A percentile compares a stretch with the other conserved stretches of the same genome.
Evolutionary conservation across 2,113 vertebrate species (phyloP).

Genomic region (Struthio camelus): DNA sequence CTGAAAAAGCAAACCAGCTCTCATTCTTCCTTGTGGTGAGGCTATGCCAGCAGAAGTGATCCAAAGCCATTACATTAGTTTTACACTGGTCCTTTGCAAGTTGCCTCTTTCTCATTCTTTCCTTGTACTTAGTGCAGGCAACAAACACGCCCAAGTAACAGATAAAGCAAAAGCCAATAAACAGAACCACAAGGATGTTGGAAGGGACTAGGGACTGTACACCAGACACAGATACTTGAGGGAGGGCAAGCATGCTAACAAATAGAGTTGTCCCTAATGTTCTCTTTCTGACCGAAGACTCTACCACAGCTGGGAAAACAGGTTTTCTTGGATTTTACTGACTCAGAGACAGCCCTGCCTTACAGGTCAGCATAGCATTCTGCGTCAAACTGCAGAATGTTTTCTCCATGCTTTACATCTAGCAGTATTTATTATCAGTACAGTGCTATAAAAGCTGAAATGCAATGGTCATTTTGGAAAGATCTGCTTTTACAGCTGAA

Average conservation of each 20-base stretch:
- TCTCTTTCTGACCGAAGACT: not conserved
- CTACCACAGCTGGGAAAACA: not conserved
- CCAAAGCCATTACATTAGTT: not conserved
- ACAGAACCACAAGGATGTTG: not conserved
- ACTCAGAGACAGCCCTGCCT: not conserved
- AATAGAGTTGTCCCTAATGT: not conserved
- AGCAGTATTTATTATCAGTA: not conserved
- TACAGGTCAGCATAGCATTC: not conserved
- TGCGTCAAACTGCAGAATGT: not conserved
- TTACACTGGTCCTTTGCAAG: not conserved
- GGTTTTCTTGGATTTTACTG: not conserved
- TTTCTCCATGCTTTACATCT: not conserved
- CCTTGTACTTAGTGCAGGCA: not conserved
- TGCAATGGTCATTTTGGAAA: not conserved
- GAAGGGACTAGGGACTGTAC: not conserved
- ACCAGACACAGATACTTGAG: not conserved
- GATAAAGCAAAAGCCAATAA: conserved; percentile 22
- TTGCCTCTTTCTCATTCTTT: not conserved
- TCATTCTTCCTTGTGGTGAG: too few relatives aligned
- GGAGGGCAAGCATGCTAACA: not conserved
- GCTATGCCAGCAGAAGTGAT: not conserved
- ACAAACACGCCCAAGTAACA: not conserved
- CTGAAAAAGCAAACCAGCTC: not conserved
- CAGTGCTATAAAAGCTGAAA: conserved; percentile 4
- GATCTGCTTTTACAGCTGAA: not conserved